Conservation (phyloP, 2,113 vertebrate species). For the Xenopus borealis region DNA sequence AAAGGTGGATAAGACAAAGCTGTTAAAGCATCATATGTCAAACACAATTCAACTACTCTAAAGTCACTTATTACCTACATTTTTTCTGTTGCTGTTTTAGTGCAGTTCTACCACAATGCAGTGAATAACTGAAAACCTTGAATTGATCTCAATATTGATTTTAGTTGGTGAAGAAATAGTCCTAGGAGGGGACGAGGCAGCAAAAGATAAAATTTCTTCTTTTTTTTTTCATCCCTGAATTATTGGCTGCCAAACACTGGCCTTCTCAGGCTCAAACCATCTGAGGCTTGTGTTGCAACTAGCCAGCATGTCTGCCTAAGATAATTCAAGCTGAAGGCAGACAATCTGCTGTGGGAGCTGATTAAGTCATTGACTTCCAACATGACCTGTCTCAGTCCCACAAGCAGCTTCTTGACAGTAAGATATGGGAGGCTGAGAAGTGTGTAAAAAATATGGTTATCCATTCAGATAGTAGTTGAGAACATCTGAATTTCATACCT, state of each 20-base stretch:
- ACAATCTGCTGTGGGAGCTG: slow-evolving; percentile 58
- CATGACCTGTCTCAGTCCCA: slow-evolving; percentile 56
- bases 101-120: slow-evolving; percentile 62
- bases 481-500: slow-evolving; percentile 40
- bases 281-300: slow-evolving; percentile 62
- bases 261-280: slow-evolving; percentile 60
- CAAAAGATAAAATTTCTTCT: slow-evolving; percentile 72
- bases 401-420: slow-evolving; percentile 56
- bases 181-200: slow-evolving; percentile 63
- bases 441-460: slow-evolving; percentile 40
- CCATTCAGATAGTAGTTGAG: slow-evolving; percentile 45
- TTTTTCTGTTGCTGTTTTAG: not conserved
- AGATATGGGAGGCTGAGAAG: slow-evolving; percentile 44
- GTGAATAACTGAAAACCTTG: slow-evolving; percentile 73
- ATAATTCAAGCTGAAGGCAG: slow-evolving; percentile 69
- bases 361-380: slow-evolving; percentile 63
- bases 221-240: slow-evolving; percentile 50
- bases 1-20: too few species aligned
- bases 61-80: slow-evolving; percentile 55
- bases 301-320: slow-evolving; percentile 73
- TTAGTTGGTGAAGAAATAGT: slow-evolving; percentile 58
- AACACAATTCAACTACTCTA: slow-evolving; percentile 62
- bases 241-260: slow-evolving; percentile 60
- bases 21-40: too few species aligned
- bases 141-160: slow-evolving; percentile 79